These are phyloP conservation scores for Achatina immaculata DNA, from an alignment of 1,140 invertebrate species.

Conservation along the genomic window DNA sequence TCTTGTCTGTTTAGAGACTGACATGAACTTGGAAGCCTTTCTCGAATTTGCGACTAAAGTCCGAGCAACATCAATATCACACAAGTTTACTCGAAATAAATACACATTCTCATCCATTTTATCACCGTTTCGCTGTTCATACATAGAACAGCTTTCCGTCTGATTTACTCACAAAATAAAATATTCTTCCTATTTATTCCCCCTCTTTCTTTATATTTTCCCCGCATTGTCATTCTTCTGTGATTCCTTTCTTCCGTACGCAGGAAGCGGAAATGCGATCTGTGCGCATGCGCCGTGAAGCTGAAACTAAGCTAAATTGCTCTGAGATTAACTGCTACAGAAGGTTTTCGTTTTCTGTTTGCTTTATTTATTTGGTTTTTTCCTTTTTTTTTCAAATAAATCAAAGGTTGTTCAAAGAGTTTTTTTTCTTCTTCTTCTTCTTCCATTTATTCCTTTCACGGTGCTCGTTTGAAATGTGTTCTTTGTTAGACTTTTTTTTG, in stretches of 20 bases:
- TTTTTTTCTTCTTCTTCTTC: too few relatives aligned
- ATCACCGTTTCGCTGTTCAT: neutral
- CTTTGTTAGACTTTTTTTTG: too few relatives aligned
- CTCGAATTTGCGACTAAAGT: too few relatives aligned
- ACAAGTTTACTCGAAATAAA: too few relatives aligned
- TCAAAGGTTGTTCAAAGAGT: neutral
- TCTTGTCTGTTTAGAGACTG: too few relatives aligned
- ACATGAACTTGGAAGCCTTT: too few relatives aligned
- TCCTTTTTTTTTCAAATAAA: neutral
- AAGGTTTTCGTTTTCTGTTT: neutral
- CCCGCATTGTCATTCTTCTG: neutral
- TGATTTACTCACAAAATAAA: neutral
- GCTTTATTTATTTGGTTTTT: too few relatives aligned
- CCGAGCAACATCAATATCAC: too few relatives aligned
- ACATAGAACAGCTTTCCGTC: neutral
- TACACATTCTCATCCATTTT: neutral
- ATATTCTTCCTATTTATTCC: neutral
- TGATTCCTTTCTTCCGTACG: neutral
- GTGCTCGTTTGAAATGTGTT: too few relatives aligned
- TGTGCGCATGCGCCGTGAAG: neutral
- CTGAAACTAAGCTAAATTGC: neutral
- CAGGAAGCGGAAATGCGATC: conserved; percentile 21
- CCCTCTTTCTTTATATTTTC: neutral
- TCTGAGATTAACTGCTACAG: neutral
- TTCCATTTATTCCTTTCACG: too few relatives aligned